Base-by-base conservation (phyloP, 2,113 vertebrate genomes). In the Acrocephalus kingi region DNA sequence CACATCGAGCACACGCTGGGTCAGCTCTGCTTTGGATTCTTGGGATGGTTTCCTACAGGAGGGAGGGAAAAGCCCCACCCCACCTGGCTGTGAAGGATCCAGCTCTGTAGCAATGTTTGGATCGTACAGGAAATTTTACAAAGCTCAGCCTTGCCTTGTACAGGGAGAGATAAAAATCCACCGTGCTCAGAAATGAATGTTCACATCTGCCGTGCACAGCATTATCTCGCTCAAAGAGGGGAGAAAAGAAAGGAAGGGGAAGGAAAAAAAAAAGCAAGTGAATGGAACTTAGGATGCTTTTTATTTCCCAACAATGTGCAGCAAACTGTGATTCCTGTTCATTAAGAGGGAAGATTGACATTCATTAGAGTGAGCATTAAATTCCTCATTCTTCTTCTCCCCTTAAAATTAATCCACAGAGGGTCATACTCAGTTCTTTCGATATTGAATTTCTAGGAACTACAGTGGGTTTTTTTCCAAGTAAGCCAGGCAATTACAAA, bases 321-420 rank as follows among this genome's bases (percentile, higher is more conserved):
- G 97, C 96, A 96, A 94, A 96, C 93, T 92, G 95, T 85, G 94
- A 96, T 89, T 94, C 89, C 93, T 95, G 94, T 96, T 97, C 96
- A 97, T 96, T 97, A 96, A 51, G 80, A 23, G 74, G 28, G 45
- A 92, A 96, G 93, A 94, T 48, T 96, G 97, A 95, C 96, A 89
- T 95, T 95, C 96, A 94, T 97, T 96, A 96, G 82, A 84, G 83
- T 37, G 46, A 73, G 91, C 90, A 96, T 96, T 96, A 96, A 94
- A 90, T 84, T 87, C 80, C 75, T 95, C 91, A 85, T 96, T 92
- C 87, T 90, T 93, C 83, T 83, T 80, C 93, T 94, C 80, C 83
- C 59, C 87, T 94, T 94, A 89, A 89, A 97, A 97, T 97, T 94
- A 96, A 95, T 84, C 95, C 94, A 89, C 84, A 71, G 96, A 96